Evolutionary conservation across 2,797 vertebrate genomes (phyloP).

Genomic region (Sorex maritimensis): DNA sequence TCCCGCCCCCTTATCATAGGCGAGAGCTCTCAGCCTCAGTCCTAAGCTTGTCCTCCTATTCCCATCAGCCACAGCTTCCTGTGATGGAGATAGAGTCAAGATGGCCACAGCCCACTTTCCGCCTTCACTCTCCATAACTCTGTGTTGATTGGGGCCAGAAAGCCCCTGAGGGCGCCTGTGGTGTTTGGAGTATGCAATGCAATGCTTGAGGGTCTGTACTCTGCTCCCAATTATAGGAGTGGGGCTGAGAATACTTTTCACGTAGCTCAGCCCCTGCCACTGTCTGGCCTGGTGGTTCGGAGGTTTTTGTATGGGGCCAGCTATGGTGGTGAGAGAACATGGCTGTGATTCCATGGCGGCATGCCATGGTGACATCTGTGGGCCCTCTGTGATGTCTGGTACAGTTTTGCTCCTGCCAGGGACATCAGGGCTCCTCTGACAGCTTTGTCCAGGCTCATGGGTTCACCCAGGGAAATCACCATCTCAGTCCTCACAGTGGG

Average conservation of each 20-base stretch:
- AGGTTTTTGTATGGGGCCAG: constrained; percentile 13
- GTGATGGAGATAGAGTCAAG: not conserved
- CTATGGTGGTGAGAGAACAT: constrained; percentile 34
- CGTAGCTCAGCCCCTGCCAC: constrained; percentile 26
- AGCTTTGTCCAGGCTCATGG: not conserved
- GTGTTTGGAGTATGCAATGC: not conserved
- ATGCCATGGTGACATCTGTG: constrained; percentile 63
- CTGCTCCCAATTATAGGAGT: constrained; percentile 54
- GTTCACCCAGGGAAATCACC: not conserved
- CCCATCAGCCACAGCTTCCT: not conserved
- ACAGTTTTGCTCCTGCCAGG: constrained; percentile 53
- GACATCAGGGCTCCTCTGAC: constrained; percentile 49
- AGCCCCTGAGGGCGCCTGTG: not conserved
- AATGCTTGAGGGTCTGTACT: not conserved
- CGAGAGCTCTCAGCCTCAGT: not conserved
- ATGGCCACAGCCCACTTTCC: not conserved
- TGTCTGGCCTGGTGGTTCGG: constrained; percentile 46
- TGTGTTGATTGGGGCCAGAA: not conserved
- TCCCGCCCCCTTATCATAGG: not conserved
- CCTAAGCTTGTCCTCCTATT: not conserved
- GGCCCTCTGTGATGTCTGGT: constrained; percentile 64
- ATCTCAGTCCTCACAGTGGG: not conserved
- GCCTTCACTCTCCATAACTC: not conserved
- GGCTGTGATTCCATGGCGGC: constrained; percentile 50
- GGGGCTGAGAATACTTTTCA: constrained; percentile 55